These are phyloP conservation scores for Dorcus hopei DNA, from an alignment of 2,888 invertebrate species.

Conservation along the genomic window DNA sequence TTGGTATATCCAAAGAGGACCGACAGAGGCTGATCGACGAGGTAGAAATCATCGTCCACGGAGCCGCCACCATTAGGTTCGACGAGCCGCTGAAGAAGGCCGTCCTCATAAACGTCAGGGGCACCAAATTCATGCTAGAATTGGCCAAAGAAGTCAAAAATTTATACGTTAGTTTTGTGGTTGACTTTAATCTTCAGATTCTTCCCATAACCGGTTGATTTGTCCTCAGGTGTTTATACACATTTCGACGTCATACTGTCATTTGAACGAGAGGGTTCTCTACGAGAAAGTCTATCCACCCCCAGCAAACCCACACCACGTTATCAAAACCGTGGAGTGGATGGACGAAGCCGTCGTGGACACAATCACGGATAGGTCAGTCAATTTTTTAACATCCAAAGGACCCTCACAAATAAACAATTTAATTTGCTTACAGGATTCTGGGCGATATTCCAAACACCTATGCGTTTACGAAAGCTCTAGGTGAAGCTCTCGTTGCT, in stretches of 20 bases:
- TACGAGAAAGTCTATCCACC: constrained; percentile 86
- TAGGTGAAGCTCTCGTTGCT: constrained; percentile 80
- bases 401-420: not conserved
- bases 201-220: not conserved
- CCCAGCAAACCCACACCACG: constrained; percentile 70
- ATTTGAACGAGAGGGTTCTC: constrained; percentile 75
- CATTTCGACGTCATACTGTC: constrained; percentile 89
- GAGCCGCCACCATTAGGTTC: constrained; percentile 74
- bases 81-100: constrained; percentile 89
- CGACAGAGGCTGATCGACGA: constrained; percentile 58
- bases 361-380: constrained; percentile 60
- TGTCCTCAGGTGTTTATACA: constrained; percentile 64
- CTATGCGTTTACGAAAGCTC: constrained; percentile 90
- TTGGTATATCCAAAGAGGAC: constrained; percentile 66
- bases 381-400: constrained; percentile 12
- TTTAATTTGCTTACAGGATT: constrained; percentile 51
- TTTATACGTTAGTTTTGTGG: constrained; percentile 56
- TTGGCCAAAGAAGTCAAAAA: constrained; percentile 75
- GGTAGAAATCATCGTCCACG: constrained; percentile 82
- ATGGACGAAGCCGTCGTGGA: constrained; percentile 69
- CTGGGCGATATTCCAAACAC: constrained; percentile 82
- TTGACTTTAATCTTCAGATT: too few relatives aligned
- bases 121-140: constrained; percentile 83
- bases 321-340: constrained; percentile 77
- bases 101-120: constrained; percentile 87